phyloP scores from a whole-genome alignment of 2,113 vertebrate genomes.

The Crotalus helleri region DNA sequence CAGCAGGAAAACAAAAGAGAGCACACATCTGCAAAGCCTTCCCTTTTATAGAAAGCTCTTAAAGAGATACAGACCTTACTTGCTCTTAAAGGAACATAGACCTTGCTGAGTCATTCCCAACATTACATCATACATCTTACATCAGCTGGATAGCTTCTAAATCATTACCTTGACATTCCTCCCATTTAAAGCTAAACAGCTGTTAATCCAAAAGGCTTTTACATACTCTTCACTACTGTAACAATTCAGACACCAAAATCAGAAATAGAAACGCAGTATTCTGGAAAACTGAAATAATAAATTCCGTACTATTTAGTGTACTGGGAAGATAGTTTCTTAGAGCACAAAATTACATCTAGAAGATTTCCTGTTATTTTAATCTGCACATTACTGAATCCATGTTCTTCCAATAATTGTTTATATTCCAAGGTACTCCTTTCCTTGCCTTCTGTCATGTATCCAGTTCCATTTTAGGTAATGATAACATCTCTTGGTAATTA shows the following conservation, averaged over 20 bases:
- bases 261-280: not conserved
- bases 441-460: constrained; percentile 74
- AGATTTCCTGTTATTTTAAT: constrained; percentile 75
- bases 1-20: no score
- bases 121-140: no score
- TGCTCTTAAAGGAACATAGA: no score
- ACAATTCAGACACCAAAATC: not conserved
- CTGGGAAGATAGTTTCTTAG: constrained; percentile 57
- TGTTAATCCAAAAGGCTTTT: not conserved
- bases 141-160: no score
- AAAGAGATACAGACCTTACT: no score
- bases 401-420: constrained; percentile 75
- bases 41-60: no score
- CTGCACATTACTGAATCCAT: constrained; percentile 69
- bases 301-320: constrained; percentile 15
- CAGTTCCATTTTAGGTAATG: no score
- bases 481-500: no score
- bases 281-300: not conserved
- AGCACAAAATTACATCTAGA: constrained; percentile 77
- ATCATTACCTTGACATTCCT: no score
- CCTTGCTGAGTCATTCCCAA: no score
- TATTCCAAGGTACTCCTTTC: constrained; percentile 81
- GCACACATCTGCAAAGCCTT: no score
- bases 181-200: no score
- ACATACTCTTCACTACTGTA: not conserved